phyloP scores from a whole-genome alignment of 2,797 vertebrate genomes.

The Malurus splendens region DNA sequence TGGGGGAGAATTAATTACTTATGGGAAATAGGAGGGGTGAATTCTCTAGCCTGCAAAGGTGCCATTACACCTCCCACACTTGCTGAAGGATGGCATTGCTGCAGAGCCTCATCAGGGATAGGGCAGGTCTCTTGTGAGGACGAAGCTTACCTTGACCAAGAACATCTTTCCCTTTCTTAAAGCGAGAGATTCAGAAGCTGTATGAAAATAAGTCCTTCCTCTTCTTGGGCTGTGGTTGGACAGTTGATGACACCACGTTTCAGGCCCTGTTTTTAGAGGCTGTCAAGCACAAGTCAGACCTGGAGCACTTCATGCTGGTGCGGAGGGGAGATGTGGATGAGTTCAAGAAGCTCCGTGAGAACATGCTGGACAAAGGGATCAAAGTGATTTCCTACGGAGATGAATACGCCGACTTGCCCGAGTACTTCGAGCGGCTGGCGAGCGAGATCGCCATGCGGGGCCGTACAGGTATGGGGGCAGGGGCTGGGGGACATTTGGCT shows the following conservation, averaged over 20 bases:
- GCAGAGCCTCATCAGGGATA: not conserved
- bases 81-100: not conserved
- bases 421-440: constrained; percentile 89
- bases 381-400: constrained; percentile 95
- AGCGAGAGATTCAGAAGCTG: constrained; percentile 96
- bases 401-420: constrained; percentile 86
- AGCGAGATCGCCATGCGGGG: constrained; percentile 86
- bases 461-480: constrained; percentile 43
- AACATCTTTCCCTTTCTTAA: constrained; percentile 21
- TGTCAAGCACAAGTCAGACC: constrained; percentile 92
- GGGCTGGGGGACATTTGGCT: not conserved
- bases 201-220: constrained; percentile 93
- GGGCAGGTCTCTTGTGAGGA: not conserved
- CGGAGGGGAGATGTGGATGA: constrained; percentile 90
- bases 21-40: not conserved
- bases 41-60: not conserved
- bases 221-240: constrained; percentile 93
- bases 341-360: constrained; percentile 93
- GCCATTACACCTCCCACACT: not conserved
- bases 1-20: not conserved
- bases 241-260: constrained; percentile 94
- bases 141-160: not conserved
- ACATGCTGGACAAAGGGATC: constrained; percentile 97
- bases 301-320: constrained; percentile 96
- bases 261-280: constrained; percentile 94